Percentiles rank a stretch among this genome's conserved stretches.
phyloP scores from a whole-genome alignment of 1,140 invertebrate species.

The Caenorhabditis latens region DNA sequence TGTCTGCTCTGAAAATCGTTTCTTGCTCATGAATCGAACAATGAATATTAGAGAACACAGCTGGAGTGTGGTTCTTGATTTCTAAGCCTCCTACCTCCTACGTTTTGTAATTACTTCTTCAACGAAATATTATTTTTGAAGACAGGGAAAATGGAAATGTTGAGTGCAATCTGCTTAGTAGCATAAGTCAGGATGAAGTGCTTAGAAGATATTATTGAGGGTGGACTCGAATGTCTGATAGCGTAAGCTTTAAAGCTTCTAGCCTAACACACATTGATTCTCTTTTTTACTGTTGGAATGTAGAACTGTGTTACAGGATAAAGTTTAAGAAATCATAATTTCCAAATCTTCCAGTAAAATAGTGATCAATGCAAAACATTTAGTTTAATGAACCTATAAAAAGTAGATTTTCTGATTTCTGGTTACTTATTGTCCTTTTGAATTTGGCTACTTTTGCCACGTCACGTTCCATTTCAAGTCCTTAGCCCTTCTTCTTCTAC shows the following conservation, averaged over 20 bases:
- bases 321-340: too few relatives aligned
- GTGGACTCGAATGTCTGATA: too few relatives aligned
- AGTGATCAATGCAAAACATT: background rate
- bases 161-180: too few relatives aligned
- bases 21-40: constrained; percentile 5
- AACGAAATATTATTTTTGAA: background rate
- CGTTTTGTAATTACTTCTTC: background rate
- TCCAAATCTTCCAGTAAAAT: too few relatives aligned
- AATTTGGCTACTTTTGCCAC: constrained; percentile 53
- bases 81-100: background rate
- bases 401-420: constrained; percentile 1
- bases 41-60: constrained; percentile 16
- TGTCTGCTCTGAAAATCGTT: constrained; percentile 12
- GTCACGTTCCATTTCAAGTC: constrained; percentile 6
- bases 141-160: too few relatives aligned
- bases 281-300: too few relatives aligned
- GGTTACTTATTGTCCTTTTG: background rate
- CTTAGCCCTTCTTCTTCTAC: background rate
- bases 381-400: too few relatives aligned
- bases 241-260: too few relatives aligned
- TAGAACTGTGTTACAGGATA: too few relatives aligned
- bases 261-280: too few relatives aligned
- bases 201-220: too few relatives aligned
- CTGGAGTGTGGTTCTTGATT: background rate
- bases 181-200: too few relatives aligned